These are phyloP conservation scores for Perca schrenkii DNA, from an alignment of 2,113 vertebrate genomes.

Conservation along the genomic window DNA sequence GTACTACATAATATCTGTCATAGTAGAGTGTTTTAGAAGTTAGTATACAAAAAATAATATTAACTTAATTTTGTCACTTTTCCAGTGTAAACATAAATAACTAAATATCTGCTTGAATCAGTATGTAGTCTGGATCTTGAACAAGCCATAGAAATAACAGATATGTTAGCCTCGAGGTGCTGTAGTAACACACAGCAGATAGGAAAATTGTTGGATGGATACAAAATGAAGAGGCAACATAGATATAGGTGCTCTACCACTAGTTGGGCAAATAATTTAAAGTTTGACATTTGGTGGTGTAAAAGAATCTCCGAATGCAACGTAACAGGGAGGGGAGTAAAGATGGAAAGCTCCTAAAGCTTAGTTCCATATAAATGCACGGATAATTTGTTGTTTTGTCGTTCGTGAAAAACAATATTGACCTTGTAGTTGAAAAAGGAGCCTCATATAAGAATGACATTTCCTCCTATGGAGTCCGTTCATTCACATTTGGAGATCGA, in stretches of 20 bases:
- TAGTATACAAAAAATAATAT: not conserved
- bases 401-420: too few species aligned
- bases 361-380: too few species aligned
- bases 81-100: not conserved
- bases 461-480: too few species aligned
- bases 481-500: too few species aligned
- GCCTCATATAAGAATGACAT: too few species aligned
- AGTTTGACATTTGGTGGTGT: not conserved
- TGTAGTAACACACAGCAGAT: not conserved
- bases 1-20: not conserved
- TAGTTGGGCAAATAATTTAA: not conserved
- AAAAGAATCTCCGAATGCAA: not conserved
- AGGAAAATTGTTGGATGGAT: not conserved
- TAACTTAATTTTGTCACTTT: not conserved
- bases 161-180: not conserved
- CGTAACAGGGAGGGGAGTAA: too few species aligned
- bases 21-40: not conserved
- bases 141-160: not conserved
- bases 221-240: not conserved
- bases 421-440: too few species aligned
- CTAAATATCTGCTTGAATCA: not conserved
- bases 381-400: too few species aligned
- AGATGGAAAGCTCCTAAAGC: too few species aligned
- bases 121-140: not conserved
- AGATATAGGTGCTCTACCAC: not conserved